Evolutionary conservation across 2,113 vertebrate genomes (phyloP).

Genomic region (Procapra przewalskii): DNA sequence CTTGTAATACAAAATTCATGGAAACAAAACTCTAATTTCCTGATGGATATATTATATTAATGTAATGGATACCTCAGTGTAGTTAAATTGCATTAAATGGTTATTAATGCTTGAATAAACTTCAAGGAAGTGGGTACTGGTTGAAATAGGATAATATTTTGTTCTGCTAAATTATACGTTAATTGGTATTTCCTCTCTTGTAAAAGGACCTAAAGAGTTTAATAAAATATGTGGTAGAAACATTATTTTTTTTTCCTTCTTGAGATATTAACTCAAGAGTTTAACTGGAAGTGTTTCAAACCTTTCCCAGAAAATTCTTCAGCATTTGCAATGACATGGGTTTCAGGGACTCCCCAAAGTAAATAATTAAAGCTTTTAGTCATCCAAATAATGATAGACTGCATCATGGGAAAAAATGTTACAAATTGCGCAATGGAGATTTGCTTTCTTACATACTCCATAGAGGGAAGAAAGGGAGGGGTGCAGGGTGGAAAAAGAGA

Average conservation of each 20-base stretch:
- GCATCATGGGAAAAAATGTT: conserved; percentile 56
- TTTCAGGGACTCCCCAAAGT: conserved; percentile 72
- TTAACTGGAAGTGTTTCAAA: conserved; percentile 81
- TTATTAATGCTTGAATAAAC: conserved; percentile 91
- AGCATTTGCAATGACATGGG: conserved; percentile 62
- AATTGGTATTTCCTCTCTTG: conserved; percentile 89
- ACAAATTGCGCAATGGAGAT: conserved; percentile 36
- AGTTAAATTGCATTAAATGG: conserved; percentile 91
- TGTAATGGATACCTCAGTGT: conserved; percentile 88
- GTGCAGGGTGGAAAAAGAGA: neutral
- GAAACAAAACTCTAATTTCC: conserved; percentile 90
- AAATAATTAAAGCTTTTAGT: conserved; percentile 71
- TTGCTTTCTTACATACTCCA: conserved; percentile 47
- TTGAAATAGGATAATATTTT: conserved; percentile 90
- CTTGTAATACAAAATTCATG: conserved; percentile 87
- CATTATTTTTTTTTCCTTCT: conserved; percentile 76
- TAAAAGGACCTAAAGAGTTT: conserved; percentile 88
- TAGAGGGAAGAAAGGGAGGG: neutral
- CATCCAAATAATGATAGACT: conserved; percentile 57
- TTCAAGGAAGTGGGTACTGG: conserved; percentile 88
- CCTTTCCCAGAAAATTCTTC: conserved; percentile 83
- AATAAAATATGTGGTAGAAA: conserved; percentile 86
- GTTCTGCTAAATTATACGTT: conserved; percentile 89
- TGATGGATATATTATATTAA: conserved; percentile 89
- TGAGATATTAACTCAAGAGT: conserved; percentile 80